Base-by-base conservation (phyloP, 2,113 vertebrate species). In the Equus quagga region DNA sequence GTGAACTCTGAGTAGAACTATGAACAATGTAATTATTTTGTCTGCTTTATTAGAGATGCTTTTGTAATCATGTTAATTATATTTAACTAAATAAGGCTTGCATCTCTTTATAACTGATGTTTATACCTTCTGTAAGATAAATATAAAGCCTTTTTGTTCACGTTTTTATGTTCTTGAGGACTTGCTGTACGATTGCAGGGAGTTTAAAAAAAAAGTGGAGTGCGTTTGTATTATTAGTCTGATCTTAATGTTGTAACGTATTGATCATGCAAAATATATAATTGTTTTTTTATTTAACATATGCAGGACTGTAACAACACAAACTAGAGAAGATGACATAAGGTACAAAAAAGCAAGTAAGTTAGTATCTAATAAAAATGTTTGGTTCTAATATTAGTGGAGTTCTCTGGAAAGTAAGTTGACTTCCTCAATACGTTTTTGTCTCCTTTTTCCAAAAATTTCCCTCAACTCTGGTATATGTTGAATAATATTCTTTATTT, bases 11-110 rank as follows among this genome's bases (percentile, higher is more conserved):
- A 49, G 60, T 94, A 94, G 62, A 56, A 46, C 41, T 78, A 79
- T 23, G 28, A 44, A 3, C 28, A 89, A 56, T 73, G 94, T 95
- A 81, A 94, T 70, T 90, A 86, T 91, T 91, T 91, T 51, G 44
- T 96, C 67, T 11, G 70, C 90, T 98, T 89, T 94, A 84, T 95
- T 98, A 96, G 78, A 96, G 97, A 96, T 93, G 76, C 64, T 91
- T 98, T 98, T 75, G 70, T 96, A 90, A 86, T 91, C 21, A 67
- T 75, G 90, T 84, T 97, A 91, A 82, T 21, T 89, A 87, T 31
- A 65, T 62, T 97, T 88, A 91, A 72, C 65, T 90, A 81, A 96
- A 80, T 72, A 94, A 96, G 17, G 6, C 60, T 67, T 92, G 23
- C n/a, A 24, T 89, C 86, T 70, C n/a, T 90, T 89, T 83, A 72